Evolutionary conservation across 2,113 vertebrate genomes (phyloP).

Genomic region (Lagopus muta): DNA sequence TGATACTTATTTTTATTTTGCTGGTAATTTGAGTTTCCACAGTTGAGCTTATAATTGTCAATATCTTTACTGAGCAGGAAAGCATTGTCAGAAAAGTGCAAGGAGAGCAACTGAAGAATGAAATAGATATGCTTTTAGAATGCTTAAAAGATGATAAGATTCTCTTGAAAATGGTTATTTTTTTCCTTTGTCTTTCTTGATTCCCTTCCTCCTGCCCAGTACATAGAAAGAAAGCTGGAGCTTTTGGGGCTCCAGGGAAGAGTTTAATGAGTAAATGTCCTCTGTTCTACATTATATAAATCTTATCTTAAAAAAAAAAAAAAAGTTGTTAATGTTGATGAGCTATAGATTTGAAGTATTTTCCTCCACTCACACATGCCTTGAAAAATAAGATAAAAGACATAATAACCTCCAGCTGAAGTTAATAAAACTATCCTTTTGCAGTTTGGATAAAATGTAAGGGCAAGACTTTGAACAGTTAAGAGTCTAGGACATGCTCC

Average conservation of each 20-base stretch:
- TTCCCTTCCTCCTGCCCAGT: neutral
- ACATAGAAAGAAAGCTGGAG: neutral
- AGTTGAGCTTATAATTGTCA: neutral
- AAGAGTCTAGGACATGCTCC: conserved; percentile 7
- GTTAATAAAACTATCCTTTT: conserved; percentile 64
- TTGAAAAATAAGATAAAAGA: conserved; percentile 71
- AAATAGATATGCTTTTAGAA: neutral
- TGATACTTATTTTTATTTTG: neutral
- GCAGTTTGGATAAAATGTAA: conserved; percentile 31
- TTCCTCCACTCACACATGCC: conserved; percentile 16
- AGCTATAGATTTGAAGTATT: conserved; percentile 55
- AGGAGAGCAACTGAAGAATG: neutral
- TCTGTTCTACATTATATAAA: conserved; percentile 41
- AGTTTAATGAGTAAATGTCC: conserved; percentile 59
- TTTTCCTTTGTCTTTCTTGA: neutral
- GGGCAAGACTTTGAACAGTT: conserved; percentile 52
- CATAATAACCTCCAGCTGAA: conserved; percentile 65
- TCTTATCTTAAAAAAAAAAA: neutral
- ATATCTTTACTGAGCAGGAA: neutral
- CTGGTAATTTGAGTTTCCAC: neutral
- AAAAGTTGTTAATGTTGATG: conserved; percentile 34
- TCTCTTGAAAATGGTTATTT: neutral
- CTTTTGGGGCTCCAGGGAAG: conserved; percentile 47
- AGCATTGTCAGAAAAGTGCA: neutral
- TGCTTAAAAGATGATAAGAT: neutral